A percentile compares a stretch with the other conserved stretches of the same genome.
Evolutionary conservation across 2,113 vertebrate genomes (phyloP).

Genomic region (Octodon degus): DNA sequence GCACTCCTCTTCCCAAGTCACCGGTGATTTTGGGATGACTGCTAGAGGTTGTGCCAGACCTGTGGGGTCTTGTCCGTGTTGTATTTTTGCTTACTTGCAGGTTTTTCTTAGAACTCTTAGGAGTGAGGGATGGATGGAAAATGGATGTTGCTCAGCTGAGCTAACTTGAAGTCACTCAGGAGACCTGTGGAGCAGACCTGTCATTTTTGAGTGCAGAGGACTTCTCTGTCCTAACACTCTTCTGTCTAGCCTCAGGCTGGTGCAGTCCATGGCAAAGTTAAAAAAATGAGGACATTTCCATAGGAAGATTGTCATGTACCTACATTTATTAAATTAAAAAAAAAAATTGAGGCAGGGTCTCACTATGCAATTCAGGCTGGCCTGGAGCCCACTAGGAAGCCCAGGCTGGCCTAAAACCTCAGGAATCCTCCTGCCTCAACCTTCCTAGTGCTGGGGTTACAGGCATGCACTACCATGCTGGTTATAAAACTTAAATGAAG

Average conservation of each 20-base stretch:
- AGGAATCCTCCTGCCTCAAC: no score
- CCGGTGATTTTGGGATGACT: not conserved
- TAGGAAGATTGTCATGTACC: not conserved
- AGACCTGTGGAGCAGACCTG: not conserved
- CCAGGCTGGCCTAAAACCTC: not conserved
- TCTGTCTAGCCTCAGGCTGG: not conserved
- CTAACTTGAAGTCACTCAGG: not conserved
- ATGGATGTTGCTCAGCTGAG: not conserved
- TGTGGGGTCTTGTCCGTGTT: not conserved
- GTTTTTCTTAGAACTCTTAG: not conserved
- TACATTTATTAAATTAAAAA: not conserved
- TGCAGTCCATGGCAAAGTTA: not conserved
- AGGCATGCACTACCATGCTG: no score
- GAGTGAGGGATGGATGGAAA: not conserved
- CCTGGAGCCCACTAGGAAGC: not conserved
- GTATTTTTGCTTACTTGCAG: not conserved
- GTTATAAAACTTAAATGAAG: not conserved
- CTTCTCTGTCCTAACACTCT: not conserved
- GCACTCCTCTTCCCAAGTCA: not conserved
- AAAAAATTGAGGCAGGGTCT: not conserved
- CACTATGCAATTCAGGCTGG: not conserved
- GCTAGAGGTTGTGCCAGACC: not conserved
- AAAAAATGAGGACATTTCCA: not conserved
- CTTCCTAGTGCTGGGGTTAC: no score
- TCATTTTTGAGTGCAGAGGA: slow-evolving; percentile 1